Base-by-base conservation (phyloP, 2,888 invertebrate species). In the Microctonus hyperodae region DNA sequence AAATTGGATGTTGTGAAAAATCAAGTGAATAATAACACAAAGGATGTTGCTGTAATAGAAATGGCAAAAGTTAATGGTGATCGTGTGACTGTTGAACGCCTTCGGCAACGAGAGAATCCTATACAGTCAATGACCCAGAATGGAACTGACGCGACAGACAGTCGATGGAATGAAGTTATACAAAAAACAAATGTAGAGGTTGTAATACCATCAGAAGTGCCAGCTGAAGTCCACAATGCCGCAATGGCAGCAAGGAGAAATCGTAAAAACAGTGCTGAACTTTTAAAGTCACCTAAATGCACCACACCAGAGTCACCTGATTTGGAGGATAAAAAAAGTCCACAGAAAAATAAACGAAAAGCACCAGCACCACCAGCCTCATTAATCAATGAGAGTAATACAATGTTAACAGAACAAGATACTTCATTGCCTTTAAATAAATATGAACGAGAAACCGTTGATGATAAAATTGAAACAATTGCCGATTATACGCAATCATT, bases 151-250 rank as follows among this genome's bases (percentile, higher is more conserved):
- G 71, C 69, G 9, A 68, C 73, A 0, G 80, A 81, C 37, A 74
- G 68, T 28, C 65, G 71, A 79, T 61, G 86, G 68, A 78, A 84
- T 51, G 83, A 85, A 87, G 74, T 87, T 87, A 88, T 89, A 6
- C 22, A 64, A 88, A 89, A 37, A 89, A 90, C 28, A 88, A 86
- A 78, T 79, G 89, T 73, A 87, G 88, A 74, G 84, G 86, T 71
- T 86, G 88, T 75, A 87, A 78, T 91, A 74, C 91, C 91, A 57
- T 88, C 90, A 76, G 91, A 92, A 76, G 86, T 92, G 72, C 91
- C 92, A 3, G 88, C 88, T 67, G 90, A 90, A 72, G 91, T 92
- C 85, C 85, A 90, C 68, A 90, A 91, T 62, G 92, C 92, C 0
- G 92, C 91, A 0, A 88, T 88, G 79, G 90, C 90, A 1, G 92